Evolutionary conservation across 2,113 vertebrate species (phyloP).

Genomic region (Illadopsis cleaveri): DNA sequence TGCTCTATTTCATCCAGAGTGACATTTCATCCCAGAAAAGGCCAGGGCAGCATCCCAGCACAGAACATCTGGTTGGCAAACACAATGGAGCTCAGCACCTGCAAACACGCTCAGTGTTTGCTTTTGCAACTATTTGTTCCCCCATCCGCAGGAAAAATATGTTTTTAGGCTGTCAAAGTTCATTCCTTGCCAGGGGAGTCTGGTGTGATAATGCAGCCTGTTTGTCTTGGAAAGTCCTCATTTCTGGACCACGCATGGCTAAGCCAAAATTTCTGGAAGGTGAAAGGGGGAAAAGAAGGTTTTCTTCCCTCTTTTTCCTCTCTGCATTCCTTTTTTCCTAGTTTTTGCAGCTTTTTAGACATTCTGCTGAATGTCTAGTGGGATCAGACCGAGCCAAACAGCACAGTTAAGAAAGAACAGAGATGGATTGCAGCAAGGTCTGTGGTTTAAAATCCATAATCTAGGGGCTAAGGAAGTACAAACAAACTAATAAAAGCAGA

Average conservation of each 20-base stretch:
- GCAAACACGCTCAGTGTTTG: constrained; percentile 61
- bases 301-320: constrained; percentile 1
- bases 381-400: neutral
- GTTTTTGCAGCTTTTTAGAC: neutral
- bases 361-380: neutral
- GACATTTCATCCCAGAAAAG: constrained; percentile 60
- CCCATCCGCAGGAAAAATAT: constrained; percentile 59
- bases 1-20: constrained; percentile 49
- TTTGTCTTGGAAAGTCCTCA: constrained; percentile 70
- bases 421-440: constrained; percentile 7
- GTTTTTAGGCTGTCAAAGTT: constrained; percentile 61
- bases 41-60: constrained; percentile 30
- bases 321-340: neutral
- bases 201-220: constrained; percentile 68
- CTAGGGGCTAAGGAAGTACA: constrained; percentile 40
- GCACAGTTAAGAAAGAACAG: constrained; percentile 18
- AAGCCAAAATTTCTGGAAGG: constrained; percentile 30
- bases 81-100: constrained; percentile 75
- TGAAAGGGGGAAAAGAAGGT: neutral
- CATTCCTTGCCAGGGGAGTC: constrained; percentile 55
- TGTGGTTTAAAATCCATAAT: constrained; percentile 32
- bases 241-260: neutral
- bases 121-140: constrained; percentile 71
- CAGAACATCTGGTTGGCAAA: constrained; percentile 78
- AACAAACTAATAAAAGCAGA: constrained; percentile 63